Evolutionary conservation across 2,888 invertebrate species (phyloP).

Genomic region (Miltochrista miniata): DNA sequence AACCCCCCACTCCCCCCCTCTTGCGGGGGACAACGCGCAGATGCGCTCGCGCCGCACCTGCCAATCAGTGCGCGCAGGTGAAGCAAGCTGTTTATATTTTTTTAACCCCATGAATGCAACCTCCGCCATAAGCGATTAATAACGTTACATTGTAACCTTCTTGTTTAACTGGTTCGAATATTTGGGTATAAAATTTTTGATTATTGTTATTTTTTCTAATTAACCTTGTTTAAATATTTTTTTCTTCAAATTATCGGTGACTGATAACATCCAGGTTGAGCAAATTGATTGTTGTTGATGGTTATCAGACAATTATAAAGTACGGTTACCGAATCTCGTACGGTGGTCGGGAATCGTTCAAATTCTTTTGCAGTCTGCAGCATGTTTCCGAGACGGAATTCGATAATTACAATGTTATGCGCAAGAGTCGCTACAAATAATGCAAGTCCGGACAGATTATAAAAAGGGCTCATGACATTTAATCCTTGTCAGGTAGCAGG

Average conservation of each 20-base stretch:
- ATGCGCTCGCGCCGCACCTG: conserved; percentile 70
- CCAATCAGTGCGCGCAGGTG: conserved; percentile 80
- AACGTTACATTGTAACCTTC: conserved; percentile 31
- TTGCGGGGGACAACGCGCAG: conserved; percentile 46
- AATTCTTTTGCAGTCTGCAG: neutral
- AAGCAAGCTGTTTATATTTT: conserved; percentile 70
- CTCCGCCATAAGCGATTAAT: conserved; percentile 36
- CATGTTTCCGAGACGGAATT: neutral
- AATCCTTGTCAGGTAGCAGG: no score
- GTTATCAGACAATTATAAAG: neutral
- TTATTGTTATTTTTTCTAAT: neutral
- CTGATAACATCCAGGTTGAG: neutral
- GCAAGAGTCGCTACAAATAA: no score
- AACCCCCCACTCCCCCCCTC: neutral
- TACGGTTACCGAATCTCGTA: neutral
- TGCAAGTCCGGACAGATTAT: no score
- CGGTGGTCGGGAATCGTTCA: neutral
- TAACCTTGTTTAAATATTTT: neutral
- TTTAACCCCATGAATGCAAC: conserved; percentile 46
- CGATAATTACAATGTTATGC: neutral
- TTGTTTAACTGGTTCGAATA: conserved; percentile 28
- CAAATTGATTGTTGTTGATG: neutral
- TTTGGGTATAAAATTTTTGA: conserved; percentile 9
- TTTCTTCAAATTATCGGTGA: neutral
- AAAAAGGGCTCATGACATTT: no score